Evolutionary conservation across 2,888 invertebrate species (phyloP), one percentile per base, ranked within the genome.

Genomic region (Harpalus rufipes): DNA sequence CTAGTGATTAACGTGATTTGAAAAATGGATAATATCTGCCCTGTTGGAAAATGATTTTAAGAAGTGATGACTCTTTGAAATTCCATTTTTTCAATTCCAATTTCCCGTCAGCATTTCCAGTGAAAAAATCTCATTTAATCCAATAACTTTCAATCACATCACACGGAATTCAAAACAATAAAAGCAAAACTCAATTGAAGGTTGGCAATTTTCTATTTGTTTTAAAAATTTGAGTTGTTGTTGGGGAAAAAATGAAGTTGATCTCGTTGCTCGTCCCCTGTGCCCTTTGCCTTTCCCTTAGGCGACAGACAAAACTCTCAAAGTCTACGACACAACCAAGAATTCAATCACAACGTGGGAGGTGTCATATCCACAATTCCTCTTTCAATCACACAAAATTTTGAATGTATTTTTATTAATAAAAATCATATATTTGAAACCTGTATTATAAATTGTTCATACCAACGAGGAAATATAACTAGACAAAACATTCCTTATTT

Each of bases 211-310:
- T 81, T 81, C 65, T 81, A 81, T 81, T 81, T 81, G 81, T 81
- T 81, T 81, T 81, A 81, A 81, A 80, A 81, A 81, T 81, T 81
- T 65, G 51, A 81, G 81, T 81, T 80, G 32, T 61, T 78, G 21
- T 58, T 56, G 58, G 78, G 56, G 78, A 78, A 78, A 78, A 78
- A 78, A 78, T 78, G 58, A 78, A 78, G 78, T 78, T 74, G 44
- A 51, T 44, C 51, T 78, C 78, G 78, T 7, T 74, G 56, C 16
- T 12, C 25, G 56, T 78, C 78, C 78, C 78, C 58, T 2, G 41
- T 56, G 76, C 39, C 51, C 41, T 39, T n/a, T 10, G 76, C 16
- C 56, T 25, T 16, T 58, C 78, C 78, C 78, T 21, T 16, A 10
- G 74, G 74, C 44, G 12, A 8, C 4, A 6, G 44, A 51, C 10